Evolutionary conservation across 2,113 vertebrate species (phyloP).

Genomic region (Diadophis punctatus): DNA sequence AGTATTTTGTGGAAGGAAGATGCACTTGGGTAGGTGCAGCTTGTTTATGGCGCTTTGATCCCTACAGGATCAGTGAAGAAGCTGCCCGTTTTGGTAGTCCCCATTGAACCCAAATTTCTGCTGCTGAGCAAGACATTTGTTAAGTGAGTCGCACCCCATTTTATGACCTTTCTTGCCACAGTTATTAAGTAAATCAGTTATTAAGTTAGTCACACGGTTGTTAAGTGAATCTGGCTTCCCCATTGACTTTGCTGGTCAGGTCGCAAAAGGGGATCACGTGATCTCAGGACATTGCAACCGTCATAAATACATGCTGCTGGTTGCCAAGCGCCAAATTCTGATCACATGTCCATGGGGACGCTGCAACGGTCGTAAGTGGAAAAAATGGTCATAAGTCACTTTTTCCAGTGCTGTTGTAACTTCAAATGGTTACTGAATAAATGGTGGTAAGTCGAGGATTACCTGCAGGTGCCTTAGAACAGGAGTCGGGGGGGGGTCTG

Average conservation of each 20-base stretch:
- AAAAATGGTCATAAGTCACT: not conserved
- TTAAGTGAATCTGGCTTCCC: not conserved
- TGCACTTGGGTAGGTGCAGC: constrained; percentile 87
- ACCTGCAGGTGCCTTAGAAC: not conserved
- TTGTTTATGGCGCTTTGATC: not conserved
- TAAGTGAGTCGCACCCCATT: not conserved
- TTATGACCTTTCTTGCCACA: not conserved
- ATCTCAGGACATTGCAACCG: not conserved
- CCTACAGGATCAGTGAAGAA: not conserved
- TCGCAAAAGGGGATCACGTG: not conserved
- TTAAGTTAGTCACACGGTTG: no score
- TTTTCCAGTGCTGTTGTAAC: not conserved
- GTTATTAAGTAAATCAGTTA: not conserved
- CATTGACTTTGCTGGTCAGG: no score
- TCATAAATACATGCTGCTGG: not conserved
- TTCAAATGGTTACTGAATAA: not conserved
- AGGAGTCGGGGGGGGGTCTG: not conserved
- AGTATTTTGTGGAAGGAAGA: constrained; percentile 92
- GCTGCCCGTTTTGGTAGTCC: not conserved
- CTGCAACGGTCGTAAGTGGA: not conserved
- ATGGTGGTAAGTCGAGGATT: not conserved
- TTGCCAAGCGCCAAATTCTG: not conserved
- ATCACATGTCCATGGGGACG: not conserved
- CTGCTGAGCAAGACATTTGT: not conserved
- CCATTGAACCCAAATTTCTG: not conserved